phyloP scores from a whole-genome alignment of 2,113 vertebrate species.

The Tragulus kanchil region DNA sequence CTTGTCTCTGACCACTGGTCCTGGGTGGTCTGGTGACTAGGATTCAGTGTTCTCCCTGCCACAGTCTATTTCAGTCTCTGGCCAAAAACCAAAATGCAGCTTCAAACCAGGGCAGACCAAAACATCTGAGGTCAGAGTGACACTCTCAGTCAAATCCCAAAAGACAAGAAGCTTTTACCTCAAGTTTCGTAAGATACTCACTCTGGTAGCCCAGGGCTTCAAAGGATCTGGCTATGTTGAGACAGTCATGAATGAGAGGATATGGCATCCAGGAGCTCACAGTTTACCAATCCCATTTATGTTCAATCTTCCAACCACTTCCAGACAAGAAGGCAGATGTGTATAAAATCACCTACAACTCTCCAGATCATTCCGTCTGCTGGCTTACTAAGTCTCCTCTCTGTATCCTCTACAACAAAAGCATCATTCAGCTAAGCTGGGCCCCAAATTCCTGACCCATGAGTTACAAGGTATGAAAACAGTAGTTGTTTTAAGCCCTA shows the following conservation, averaged over 20 bases:
- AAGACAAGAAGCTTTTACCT: not conserved
- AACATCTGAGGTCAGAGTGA: not conserved
- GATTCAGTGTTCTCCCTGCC: not conserved
- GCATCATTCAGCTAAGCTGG: not conserved
- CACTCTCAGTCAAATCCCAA: not conserved
- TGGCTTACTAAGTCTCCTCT: not conserved
- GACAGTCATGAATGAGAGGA: fast-evolving
- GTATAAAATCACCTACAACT: not conserved
- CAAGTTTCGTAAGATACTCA: not conserved
- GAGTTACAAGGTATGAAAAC: not conserved
- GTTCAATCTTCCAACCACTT: not conserved
- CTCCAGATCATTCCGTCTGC: not conserved
- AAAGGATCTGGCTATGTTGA: not conserved
- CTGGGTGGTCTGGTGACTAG: not conserved
- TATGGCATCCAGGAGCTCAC: not conserved
- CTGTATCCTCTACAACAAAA: not conserved
- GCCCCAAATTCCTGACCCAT: not conserved
- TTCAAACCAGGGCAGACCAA: not conserved
- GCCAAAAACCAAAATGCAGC: not conserved
- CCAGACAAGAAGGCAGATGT: not conserved
- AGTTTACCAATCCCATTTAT: not conserved
- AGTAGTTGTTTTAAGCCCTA: not conserved
- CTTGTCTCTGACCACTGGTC: not conserved
- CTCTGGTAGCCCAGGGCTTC: not conserved
- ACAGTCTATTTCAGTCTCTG: not conserved